These are phyloP conservation scores for Ctenopoma kingsleyae DNA, from an alignment of 2,797 vertebrate species.

Conservation along the genomic window DNA sequence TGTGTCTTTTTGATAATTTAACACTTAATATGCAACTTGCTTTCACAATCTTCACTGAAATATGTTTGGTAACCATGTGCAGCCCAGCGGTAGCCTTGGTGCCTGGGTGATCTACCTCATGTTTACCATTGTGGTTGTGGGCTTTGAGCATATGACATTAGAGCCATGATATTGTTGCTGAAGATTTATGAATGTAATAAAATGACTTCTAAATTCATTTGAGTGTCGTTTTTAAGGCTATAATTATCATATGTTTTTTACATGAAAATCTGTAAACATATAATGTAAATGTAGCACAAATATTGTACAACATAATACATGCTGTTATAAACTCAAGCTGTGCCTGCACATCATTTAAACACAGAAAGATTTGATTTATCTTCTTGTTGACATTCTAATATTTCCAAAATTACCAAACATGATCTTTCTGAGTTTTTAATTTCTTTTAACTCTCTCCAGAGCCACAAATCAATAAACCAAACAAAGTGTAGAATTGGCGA, in stretches of 20 bases:
- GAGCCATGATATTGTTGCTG: slow-evolving; percentile 88
- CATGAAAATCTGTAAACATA: background rate
- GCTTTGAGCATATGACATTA: slow-evolving; percentile 88
- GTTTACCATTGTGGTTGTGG: slow-evolving; percentile 84
- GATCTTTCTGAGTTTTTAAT: too few relatives aligned
- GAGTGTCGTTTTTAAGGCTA: background rate
- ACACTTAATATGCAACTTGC: slow-evolving; percentile 91
- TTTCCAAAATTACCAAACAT: too few relatives aligned
- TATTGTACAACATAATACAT: background rate
- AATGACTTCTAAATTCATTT: slow-evolving; percentile 54
- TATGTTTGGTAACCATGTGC: slow-evolving; percentile 65
- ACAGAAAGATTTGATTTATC: background rate
- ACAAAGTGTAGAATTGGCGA: too few relatives aligned
- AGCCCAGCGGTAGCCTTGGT: slow-evolving; percentile 75
- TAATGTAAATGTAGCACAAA: background rate
- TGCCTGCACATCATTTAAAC: background rate
- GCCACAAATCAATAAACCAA: too few relatives aligned
- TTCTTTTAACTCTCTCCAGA: too few relatives aligned
- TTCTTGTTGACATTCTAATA: background rate
- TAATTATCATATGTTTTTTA: background rate
- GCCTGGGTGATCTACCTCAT: slow-evolving; percentile 96
- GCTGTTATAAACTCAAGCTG: background rate
- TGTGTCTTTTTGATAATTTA: slow-evolving; percentile 74
- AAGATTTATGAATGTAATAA: slow-evolving; percentile 92
- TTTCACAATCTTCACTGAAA: slow-evolving; percentile 90